A percentile compares a stretch with the other conserved stretches of the same genome.
Conservation (phyloP, 2,888 invertebrate genomes). For the Conistra vaccinii region DNA sequence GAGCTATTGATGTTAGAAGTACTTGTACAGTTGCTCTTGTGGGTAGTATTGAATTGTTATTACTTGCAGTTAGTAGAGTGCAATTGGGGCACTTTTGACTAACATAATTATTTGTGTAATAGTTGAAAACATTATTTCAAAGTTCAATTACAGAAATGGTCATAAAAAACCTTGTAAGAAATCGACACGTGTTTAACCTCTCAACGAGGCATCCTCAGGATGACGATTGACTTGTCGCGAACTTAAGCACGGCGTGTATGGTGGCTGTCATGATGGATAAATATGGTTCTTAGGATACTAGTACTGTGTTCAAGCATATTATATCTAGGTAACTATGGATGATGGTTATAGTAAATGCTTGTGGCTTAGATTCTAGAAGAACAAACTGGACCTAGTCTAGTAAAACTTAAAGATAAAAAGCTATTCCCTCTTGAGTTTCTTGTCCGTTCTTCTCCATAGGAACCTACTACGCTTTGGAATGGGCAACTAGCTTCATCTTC, state of each 20-base stretch:
- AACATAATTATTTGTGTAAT: slow-evolving; percentile 19
- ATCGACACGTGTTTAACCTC: too few relatives aligned
- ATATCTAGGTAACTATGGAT: neutral
- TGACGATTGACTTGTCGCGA: too few relatives aligned
- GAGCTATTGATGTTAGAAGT: neutral
- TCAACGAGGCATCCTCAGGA: too few relatives aligned
- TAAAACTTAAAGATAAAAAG: neutral
- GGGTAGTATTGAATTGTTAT: neutral
- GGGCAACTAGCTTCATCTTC: too few relatives aligned
- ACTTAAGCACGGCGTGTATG: too few relatives aligned
- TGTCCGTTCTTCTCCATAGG: too few relatives aligned
- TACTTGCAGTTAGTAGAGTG: neutral
- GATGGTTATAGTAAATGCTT: neutral
- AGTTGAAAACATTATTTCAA: neutral
- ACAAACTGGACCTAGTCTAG: too few relatives aligned
- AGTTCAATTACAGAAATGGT: slow-evolving; percentile 22
- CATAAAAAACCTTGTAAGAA: too few relatives aligned
- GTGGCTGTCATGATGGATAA: neutral
- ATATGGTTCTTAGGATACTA: neutral
- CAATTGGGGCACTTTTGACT: neutral
- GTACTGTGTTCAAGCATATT: neutral
- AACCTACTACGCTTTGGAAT: too few relatives aligned
- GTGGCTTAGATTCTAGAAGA: neutral
- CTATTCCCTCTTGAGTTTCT: too few relatives aligned
- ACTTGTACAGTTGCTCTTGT: neutral